Percentiles rank a stretch among this genome's conserved stretches.
Conservation (phyloP, 1,140 invertebrate species). For the Cyrtorhinus lividipennis region DNA sequence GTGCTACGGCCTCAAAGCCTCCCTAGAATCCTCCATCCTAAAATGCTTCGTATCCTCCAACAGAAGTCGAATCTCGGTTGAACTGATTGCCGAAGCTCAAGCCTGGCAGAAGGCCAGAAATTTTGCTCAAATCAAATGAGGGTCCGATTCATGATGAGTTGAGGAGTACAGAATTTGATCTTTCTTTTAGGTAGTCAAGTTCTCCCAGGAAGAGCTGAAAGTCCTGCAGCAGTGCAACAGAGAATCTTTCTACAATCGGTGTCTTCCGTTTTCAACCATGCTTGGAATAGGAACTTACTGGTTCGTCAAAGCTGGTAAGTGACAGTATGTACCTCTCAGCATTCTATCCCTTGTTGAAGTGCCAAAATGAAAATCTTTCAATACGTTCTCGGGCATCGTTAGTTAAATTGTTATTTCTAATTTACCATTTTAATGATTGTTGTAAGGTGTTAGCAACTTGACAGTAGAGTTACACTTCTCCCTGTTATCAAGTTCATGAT, state of each 20-base stretch:
- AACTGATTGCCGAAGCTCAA: neutral
- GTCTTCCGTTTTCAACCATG: slow-evolving; percentile 43
- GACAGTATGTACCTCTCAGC: too few relatives aligned
- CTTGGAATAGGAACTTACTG: slow-evolving; percentile 42
- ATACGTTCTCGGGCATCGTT: too few relatives aligned
- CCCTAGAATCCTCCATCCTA: neutral
- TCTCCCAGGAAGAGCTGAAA: slow-evolving; percentile 44
- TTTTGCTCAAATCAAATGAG: neutral
- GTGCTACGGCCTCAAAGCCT: neutral
- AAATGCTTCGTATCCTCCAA: too few relatives aligned
- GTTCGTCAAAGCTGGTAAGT: slow-evolving; percentile 40
- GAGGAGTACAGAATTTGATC: too few relatives aligned
- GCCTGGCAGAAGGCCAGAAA: neutral
- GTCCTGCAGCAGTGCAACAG: slow-evolving; percentile 52
- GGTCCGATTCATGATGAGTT: neutral
- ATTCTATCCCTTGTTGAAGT: too few relatives aligned
- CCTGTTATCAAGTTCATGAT: too few relatives aligned
- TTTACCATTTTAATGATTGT: too few relatives aligned
- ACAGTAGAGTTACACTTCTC: too few relatives aligned
- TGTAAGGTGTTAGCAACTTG: too few relatives aligned
- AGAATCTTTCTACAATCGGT: slow-evolving; percentile 54
- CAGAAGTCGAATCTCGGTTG: neutral
- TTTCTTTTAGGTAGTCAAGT: slow-evolving; percentile 28
- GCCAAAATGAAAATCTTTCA: too few relatives aligned
- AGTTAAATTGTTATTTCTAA: too few relatives aligned